Base-by-base conservation (phyloP, 2,113 vertebrate genomes). In the Sula dactylatra region DNA sequence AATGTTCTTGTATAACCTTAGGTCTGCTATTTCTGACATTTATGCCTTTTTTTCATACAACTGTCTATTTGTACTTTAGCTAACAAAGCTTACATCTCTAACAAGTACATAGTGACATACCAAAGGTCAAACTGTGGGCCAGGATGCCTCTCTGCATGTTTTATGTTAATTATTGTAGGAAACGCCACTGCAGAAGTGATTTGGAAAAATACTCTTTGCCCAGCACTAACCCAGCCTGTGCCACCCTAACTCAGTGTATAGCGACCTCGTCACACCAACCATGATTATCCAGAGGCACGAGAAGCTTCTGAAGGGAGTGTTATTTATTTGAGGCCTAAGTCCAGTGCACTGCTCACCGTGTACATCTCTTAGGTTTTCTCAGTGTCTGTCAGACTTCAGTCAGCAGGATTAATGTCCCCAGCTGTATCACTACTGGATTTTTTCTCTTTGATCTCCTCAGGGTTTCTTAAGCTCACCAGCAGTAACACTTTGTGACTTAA, bases 291-390 rank as follows among this genome's bases (percentile, higher is more conserved):
- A 55, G 71, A 49, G 29, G 17, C 31, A 10, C 0, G 1, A 67
- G 40, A 69, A 61, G 11, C 34, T 92, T 90, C 69, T 70, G 42
- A 45, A 78, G 38, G 26, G 7, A 9, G 3, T 22, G 13, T 10
- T 86, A 32, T 32, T 76, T 31, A 38, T 62, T 14, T 36, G 15
- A 69, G 34, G 32, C 47, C 70, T 22, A 14, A 69, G 26, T 70
- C 32, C 62, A 0, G 0, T 40, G 34, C 14, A 10, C 10, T 54
- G 38, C n/a, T 92, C 6, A 2, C 16, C 11, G 2, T 52, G 11
- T 17, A 19, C 17, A 19, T 25, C 29, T 80, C 31, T 42, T 7
- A 59, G 3, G 5, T 74, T 55, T 88, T 70, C 13, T 50, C 26
- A 21, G 4, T 36, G 36, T 40, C 32, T 74, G 50, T 49, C 34